These are phyloP conservation scores for Amniataba percoides DNA, from an alignment of 2,797 vertebrate genomes.

Conservation along the genomic window DNA sequence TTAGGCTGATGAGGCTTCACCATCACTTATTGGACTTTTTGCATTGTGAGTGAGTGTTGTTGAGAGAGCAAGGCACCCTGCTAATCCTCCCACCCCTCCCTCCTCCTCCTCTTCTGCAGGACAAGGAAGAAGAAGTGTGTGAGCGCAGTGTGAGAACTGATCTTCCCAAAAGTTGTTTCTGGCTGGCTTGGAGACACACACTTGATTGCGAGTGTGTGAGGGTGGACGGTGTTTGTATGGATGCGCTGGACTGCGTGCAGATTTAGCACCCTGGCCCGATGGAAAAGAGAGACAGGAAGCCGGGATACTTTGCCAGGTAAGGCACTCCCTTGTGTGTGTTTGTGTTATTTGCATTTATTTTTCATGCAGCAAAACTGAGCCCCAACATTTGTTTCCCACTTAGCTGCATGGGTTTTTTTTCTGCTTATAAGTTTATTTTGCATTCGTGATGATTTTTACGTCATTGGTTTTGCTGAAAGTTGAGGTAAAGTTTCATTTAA, in stretches of 20 bases:
- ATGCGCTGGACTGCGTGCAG: constrained; percentile 49
- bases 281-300: constrained; percentile 86
- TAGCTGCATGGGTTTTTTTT: background rate
- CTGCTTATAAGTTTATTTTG: background rate
- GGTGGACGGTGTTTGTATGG: constrained; percentile 57
- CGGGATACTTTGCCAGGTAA: constrained; percentile 87
- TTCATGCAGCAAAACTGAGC: background rate
- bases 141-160: constrained; percentile 46
- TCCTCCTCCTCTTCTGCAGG: constrained; percentile 52
- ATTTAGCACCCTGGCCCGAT: constrained; percentile 74
- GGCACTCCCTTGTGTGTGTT: background rate
- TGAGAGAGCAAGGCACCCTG: constrained; percentile 40
- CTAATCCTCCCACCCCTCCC: constrained; percentile 33
- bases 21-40: constrained; percentile 41
- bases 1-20: constrained; percentile 47
- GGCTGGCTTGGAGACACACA: constrained; percentile 52
- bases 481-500: background rate
- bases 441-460: background rate
- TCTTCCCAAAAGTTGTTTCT: constrained; percentile 43
- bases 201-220: constrained; percentile 19
- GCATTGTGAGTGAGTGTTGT: constrained; percentile 29
- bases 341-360: background rate
- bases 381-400: background rate
- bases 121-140: constrained; percentile 38
- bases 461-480: background rate